Evolutionary conservation across 2,113 vertebrate genomes (phyloP), one percentile per base, ranked within the genome.

Genomic region (Alces alces): DNA sequence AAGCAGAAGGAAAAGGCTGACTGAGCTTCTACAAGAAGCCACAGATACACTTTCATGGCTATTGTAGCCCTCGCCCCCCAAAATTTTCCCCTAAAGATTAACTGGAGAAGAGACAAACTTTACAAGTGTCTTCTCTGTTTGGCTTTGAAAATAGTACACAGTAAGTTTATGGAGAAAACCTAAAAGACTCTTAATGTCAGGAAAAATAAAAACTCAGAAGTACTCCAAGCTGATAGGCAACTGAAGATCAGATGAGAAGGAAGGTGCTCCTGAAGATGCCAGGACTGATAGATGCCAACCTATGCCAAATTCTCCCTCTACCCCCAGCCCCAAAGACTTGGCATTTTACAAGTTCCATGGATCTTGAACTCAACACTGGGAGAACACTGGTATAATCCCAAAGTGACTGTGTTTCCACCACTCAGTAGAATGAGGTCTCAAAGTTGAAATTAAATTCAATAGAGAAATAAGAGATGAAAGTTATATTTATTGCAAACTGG

Each of bases 361-460:
- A 92, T 28, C n/a, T 73, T n/a, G 14, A n/a, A 84, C 39, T 91
- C 50, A 94, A 83, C 23, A 83, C 27, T 89, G 28, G 19, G 50
- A 95, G n/a, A 89, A 86, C 10, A 95, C 19, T 15, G 54, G 33
- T 66, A 4, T 73, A 95, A 89, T 21, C 5, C 54, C 52, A 87
- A 95, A 84, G 6, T 47, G 78, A 91, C 1, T 27, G 14, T 33
- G 16, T 85, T 87, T 92, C n/a, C 23, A 84, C 30, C 82, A 57
- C n/a, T 87, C 73, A 94, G 25, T 6, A 85, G 28, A 97, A 92
- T 60, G 16, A 9, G 17, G 54, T 94, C 47, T 82, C 47, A 47
- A 84, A 58, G 36, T 87, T 39, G 73, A 94, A 95, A 94, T 93
- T 86, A 60, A 82, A 30, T 91, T 95, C 43, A 66, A 17, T n/a